These are phyloP conservation scores for Grammomys dolichurus DNA, from an alignment of 2,113 vertebrate genomes.

Conservation along the genomic window DNA sequence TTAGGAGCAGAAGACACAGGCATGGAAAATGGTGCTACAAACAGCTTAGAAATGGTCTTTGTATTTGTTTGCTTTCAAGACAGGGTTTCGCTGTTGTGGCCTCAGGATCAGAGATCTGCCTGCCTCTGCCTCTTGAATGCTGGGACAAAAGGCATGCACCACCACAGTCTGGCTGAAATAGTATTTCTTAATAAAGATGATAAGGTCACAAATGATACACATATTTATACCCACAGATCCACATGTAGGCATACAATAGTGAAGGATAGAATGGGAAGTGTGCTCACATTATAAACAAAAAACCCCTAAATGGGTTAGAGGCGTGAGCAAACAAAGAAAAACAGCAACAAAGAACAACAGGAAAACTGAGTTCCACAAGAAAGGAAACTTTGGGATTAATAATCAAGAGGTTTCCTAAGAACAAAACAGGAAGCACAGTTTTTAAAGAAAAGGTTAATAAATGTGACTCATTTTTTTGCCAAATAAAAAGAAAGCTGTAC, in stretches of 20 bases:
- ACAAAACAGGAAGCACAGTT: background rate
- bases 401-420: background rate
- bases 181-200: background rate
- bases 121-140: too few species aligned
- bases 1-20: background rate
- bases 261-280: background rate
- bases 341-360: background rate
- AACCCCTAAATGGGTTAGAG: background rate
- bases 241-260: too few species aligned
- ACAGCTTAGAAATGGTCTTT: background rate
- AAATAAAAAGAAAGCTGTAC: background rate
- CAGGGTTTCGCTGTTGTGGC: too few species aligned
- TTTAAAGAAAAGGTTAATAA: background rate
- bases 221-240: background rate
- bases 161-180: too few species aligned
- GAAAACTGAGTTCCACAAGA: background rate
- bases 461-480: background rate
- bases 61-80: too few species aligned
- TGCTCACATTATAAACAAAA: background rate
- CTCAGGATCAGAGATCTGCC: too few species aligned
- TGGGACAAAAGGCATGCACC: too few species aligned
- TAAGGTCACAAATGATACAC: background rate
- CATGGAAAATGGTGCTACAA: background rate
- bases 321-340: background rate
- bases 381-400: background rate